Conservation (phyloP, 2,113 vertebrate species). For the Nothobranchius furzeri region DNA sequence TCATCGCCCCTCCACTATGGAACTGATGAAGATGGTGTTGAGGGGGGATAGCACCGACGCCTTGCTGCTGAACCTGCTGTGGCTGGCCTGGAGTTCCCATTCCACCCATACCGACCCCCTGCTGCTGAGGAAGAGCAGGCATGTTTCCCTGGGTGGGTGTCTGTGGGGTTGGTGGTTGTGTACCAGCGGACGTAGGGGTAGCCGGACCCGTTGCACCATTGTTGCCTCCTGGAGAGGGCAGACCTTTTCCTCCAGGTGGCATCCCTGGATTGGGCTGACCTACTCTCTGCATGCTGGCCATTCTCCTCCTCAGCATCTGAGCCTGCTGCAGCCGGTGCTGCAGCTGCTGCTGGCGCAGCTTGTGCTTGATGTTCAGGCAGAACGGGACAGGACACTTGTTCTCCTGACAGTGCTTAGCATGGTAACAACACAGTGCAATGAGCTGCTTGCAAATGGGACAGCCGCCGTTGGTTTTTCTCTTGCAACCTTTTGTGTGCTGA, state of each 20-base stretch:
- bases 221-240: slow-evolving; percentile 75
- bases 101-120: slow-evolving; percentile 62
- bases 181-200: slow-evolving; percentile 88
- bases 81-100: slow-evolving; percentile 56
- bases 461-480: slow-evolving; percentile 95
- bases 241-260: slow-evolving; percentile 74
- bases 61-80: slow-evolving; percentile 73
- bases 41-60: slow-evolving; percentile 53
- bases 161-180: slow-evolving; percentile 90
- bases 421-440: slow-evolving; percentile 96
- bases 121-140: slow-evolving; percentile 65
- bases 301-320: slow-evolving; percentile 93
- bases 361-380: slow-evolving; percentile 99
- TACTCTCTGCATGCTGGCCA: slow-evolving; percentile 96
- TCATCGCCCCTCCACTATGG: slow-evolving; percentile 71
- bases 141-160: slow-evolving; percentile 81
- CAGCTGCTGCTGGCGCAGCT: slow-evolving; percentile 96
- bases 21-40: slow-evolving; percentile 77
- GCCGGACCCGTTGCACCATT: slow-evolving; percentile 82
- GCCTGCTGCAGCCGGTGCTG: slow-evolving; percentile 97
- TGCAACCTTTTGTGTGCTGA: slow-evolving; percentile 97
- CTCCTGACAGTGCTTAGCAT: slow-evolving; percentile 99
- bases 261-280: slow-evolving; percentile 77
- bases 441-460: slow-evolving; percentile 98
- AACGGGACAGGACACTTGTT: slow-evolving; percentile 99